Percentiles rank a stretch among this genome's conserved stretches.
Conservation (phyloP, 2,797 vertebrate genomes). For the Tapirus indicus region DNA sequence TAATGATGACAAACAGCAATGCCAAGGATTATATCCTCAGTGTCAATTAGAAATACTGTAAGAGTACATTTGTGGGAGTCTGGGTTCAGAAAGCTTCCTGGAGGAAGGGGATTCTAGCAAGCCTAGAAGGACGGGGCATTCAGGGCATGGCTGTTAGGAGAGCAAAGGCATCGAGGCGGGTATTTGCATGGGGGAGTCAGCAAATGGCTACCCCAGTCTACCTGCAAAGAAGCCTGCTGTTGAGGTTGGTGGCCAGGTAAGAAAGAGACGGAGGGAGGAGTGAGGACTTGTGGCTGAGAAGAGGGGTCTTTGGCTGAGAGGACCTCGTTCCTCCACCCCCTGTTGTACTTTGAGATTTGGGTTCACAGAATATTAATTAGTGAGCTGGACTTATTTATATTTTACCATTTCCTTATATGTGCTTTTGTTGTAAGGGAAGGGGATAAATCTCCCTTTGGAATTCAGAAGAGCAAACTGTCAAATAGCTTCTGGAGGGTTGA, state of each 20-base stretch:
- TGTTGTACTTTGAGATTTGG: neutral
- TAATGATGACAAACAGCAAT: neutral
- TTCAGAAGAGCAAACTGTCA: conserved; percentile 35
- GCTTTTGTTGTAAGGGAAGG: neutral
- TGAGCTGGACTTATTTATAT: neutral
- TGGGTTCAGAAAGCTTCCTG: neutral
- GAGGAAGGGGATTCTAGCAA: neutral
- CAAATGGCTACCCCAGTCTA: too few relatives aligned
- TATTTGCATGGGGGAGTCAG: neutral
- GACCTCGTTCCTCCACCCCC: neutral
- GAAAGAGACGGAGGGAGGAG: neutral
- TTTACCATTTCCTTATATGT: neutral
- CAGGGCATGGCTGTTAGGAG: neutral
- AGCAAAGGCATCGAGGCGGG: accelerated
- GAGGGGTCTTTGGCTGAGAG: neutral
- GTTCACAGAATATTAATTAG: neutral
- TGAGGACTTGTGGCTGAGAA: neutral
- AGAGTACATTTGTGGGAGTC: neutral
- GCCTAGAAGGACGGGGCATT: neutral
- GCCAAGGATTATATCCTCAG: neutral
- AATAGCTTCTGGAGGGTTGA: neutral
- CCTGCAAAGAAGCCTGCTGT: accelerated
- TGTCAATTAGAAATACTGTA: neutral
- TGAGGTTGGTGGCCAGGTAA: neutral
- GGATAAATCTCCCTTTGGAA: neutral